Conservation (phyloP, 2,797 vertebrate genomes). For the Hypotaenidia okinawae region DNA sequence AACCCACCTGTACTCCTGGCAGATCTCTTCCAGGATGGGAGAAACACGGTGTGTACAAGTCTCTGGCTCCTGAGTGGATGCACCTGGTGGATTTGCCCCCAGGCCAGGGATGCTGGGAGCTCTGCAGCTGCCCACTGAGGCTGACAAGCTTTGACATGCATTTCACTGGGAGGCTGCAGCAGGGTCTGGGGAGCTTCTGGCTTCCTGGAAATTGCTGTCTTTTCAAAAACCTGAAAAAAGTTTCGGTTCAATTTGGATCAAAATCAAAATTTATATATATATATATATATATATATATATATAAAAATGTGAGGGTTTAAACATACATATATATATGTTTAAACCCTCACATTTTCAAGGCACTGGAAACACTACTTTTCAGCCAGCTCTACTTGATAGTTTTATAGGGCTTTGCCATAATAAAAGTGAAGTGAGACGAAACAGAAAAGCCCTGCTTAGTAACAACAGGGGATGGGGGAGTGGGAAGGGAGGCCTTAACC, state of each 20-base stretch:
- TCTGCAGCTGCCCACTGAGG: constrained; percentile 27
- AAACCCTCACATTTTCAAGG: constrained; percentile 21
- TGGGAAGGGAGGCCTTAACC: constrained; percentile 23
- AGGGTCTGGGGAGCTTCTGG: constrained; percentile 54
- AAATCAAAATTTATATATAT: background rate
- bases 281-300: background rate
- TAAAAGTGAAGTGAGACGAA: constrained; percentile 57
- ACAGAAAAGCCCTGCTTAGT: constrained; percentile 66
- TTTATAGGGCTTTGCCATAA: constrained; percentile 67
- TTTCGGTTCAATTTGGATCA: constrained; percentile 53
- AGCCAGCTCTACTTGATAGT: constrained; percentile 66
- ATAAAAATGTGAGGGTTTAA: background rate
- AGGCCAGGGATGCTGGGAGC: constrained; percentile 46
- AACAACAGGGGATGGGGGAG: constrained; percentile 44
- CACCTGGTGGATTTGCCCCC: constrained; percentile 62
- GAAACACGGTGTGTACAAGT: background rate
- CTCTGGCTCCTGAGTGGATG: background rate
- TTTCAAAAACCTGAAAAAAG: constrained; percentile 9
- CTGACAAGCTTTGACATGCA: constrained; percentile 11
- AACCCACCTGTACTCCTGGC: constrained; percentile 57
- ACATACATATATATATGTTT: background rate
- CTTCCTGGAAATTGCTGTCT: constrained; percentile 60
- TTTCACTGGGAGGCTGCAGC: constrained; percentile 9
- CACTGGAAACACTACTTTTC: constrained; percentile 55
- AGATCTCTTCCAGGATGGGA: constrained; percentile 35